Evolutionary conservation across 1,140 invertebrate genomes (phyloP), one percentile per base, ranked within the genome.

Genomic region (Diachasma alloeum): DNA sequence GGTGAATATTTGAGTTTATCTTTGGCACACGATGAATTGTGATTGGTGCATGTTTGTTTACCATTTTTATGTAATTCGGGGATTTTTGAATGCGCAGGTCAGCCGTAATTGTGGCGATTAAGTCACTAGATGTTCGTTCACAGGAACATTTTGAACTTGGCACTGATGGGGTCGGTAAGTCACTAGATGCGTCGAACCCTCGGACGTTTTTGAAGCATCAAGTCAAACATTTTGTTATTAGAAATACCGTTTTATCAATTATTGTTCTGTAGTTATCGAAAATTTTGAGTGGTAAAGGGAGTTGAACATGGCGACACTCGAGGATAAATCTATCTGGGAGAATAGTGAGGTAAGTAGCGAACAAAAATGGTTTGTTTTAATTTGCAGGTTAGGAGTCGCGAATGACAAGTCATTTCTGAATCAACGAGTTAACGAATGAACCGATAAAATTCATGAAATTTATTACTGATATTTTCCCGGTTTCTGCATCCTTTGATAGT

Each of bases 281-380:
- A 6, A 4, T 74, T 1, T n/a, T 44, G 17, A 46, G 8, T 26
- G 5, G 5, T 22, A 63, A 44, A 24, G 0, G 67, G 22, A 39
- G 11, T 39, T 6, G 31, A 77, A 68, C 87, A 92, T 94, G 89
- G 91, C 92, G 67, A 95, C 94, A 53, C 89, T 97, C 36, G 96
- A 97, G 91, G 96, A 97, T 87, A 96, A 96, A 90, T 93, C 95
- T 1, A 95, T 97, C 83, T 97, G 96, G 96, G 96, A 97, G 83
- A 96, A 97, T 91, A 95, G 94, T 72, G 95, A 96, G 89, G 92
- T 93, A 86, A 78, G 17, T 53, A 53, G 2, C 2, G 53, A 59
- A 75, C 22, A 24, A 44, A 1, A 72, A 13, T 68, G n/a, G 75
- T 76, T 72, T 31, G 22, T 42, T 72, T 75, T 46, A 10, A 68